These are phyloP conservation scores for Catagonus wagneri DNA, from an alignment of 2,113 vertebrate species.

Conservation along the genomic window DNA sequence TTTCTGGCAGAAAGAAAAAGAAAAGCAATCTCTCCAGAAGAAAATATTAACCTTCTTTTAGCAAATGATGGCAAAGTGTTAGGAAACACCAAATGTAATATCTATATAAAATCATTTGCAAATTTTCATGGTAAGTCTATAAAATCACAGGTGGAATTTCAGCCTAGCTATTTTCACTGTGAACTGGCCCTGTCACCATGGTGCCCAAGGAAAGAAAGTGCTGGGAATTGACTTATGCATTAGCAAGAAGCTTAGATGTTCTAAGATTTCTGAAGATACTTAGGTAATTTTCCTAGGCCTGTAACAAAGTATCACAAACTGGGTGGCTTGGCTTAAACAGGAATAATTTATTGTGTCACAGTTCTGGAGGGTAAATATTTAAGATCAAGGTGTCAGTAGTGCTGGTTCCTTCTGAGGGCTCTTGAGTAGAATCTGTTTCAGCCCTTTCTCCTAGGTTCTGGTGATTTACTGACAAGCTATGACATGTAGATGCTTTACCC, in stretches of 20 bases:
- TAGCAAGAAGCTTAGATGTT: background rate
- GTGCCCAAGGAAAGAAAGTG: background rate
- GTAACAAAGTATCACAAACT: background rate
- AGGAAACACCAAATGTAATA: background rate
- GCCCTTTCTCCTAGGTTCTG: background rate
- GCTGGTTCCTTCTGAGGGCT: background rate
- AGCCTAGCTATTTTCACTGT: background rate
- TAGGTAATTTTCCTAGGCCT: background rate
- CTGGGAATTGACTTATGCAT: background rate
- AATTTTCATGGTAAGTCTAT: background rate
- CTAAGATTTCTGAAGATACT: background rate
- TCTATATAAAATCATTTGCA: background rate
- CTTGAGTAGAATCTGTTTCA: background rate
- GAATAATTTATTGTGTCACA: background rate
- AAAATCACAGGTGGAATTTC: background rate
- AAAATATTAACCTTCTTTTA: background rate
- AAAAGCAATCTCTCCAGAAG: background rate
- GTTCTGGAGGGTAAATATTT: background rate
- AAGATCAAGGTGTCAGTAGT: background rate
- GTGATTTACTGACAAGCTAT: background rate
- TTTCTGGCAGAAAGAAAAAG: conserved; percentile 8
- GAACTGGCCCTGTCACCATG: background rate
- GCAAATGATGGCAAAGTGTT: background rate
- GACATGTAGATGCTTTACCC: background rate
- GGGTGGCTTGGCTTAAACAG: background rate